These are phyloP conservation scores for Gasteruption jaculator DNA, from an alignment of 2,888 invertebrate genomes.

Conservation along the genomic window DNA sequence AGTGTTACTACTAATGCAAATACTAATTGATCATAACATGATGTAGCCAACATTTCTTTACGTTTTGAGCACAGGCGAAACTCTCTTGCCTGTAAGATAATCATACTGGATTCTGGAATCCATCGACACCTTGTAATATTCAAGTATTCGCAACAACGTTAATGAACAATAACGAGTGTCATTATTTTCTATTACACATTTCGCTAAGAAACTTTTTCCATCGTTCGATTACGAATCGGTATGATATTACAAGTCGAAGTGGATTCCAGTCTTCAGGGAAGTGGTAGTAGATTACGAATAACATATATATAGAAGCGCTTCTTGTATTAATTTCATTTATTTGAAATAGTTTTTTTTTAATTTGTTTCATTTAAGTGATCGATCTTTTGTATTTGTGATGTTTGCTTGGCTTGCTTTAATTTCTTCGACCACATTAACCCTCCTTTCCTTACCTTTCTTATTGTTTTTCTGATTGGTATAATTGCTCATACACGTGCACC, in stretches of 20 bases:
- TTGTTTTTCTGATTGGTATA: slow-evolving; percentile 43
- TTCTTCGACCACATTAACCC: slow-evolving; percentile 51
- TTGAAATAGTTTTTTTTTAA: slow-evolving; percentile 18
- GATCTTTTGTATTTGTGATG: slow-evolving; percentile 31
- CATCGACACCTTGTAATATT: no score
- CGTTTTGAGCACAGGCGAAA: slow-evolving; percentile 26
- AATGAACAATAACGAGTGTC: no score
- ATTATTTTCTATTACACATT: no score
- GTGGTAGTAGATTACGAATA: slow-evolving; percentile 22
- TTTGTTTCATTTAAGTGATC: slow-evolving; percentile 11
- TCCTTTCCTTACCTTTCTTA: slow-evolving; percentile 43
- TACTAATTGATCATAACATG: slow-evolving; percentile 2
- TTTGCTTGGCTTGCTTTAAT: slow-evolving; percentile 45
- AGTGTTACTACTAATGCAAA: slow-evolving; percentile 9
- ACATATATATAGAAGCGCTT: slow-evolving; percentile 32
- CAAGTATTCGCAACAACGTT: no score
- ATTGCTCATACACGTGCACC: slow-evolving; percentile 42
- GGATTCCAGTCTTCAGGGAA: no score
- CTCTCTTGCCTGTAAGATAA: slow-evolving; percentile 24
- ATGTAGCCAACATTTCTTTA: slow-evolving; percentile 10
- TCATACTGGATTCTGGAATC: no score
- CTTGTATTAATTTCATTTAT: slow-evolving; percentile 26
- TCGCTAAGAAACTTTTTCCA: no score
- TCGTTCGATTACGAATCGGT: no score
- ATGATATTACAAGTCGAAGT: no score